These are phyloP conservation scores for Ariolimax columbianus DNA, from an alignment of 2,888 invertebrate genomes.

Conservation along the genomic window DNA sequence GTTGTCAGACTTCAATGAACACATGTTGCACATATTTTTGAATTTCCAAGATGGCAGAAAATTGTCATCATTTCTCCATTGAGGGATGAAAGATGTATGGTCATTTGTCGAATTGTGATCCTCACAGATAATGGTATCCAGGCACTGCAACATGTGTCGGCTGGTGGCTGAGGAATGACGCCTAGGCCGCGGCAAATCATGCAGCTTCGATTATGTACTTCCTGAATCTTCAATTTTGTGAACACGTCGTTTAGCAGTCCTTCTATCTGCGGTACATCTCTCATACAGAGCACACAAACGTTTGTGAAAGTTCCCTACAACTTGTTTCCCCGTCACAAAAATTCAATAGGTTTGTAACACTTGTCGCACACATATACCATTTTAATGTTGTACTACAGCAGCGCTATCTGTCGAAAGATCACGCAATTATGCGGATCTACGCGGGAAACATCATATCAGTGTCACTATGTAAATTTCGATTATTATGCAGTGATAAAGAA, in stretches of 20 bases:
- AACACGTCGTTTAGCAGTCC: neutral
- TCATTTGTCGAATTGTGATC: neutral
- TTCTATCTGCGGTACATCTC: neutral
- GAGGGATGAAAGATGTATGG: neutral
- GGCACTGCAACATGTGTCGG: neutral
- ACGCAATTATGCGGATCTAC: neutral
- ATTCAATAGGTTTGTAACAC: neutral
- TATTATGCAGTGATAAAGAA: neutral
- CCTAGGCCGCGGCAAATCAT: neutral
- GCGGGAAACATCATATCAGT: neutral
- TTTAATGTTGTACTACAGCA: neutral
- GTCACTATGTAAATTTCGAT: neutral
- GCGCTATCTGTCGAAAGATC: neutral
- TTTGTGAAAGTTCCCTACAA: neutral
- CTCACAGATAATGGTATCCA: neutral
- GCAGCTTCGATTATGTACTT: neutral
- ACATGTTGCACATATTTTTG: no score
- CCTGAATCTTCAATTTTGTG: neutral
- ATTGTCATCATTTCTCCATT: neutral
- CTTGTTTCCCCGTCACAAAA: neutral
- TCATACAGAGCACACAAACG: neutral
- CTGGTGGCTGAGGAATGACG: neutral
- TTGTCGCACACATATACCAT: neutral
- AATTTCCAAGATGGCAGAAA: neutral
- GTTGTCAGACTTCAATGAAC: neutral